Conservation (phyloP, 2,797 vertebrate species). For the Pseudochirops corinnae region DNA sequence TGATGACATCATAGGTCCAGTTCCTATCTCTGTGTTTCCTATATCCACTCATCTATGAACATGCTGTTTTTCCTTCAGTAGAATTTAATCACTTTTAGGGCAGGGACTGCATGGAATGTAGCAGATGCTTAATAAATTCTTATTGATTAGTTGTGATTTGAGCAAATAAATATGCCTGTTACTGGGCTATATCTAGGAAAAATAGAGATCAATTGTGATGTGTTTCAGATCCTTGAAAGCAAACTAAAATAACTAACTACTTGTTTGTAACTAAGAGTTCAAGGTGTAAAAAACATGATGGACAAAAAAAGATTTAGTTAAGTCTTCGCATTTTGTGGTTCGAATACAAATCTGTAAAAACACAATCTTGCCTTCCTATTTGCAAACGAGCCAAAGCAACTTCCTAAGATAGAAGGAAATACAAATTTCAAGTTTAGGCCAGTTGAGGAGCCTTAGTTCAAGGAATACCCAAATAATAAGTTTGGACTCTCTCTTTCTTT, state of each 20-base stretch:
- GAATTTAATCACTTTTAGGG: neutral
- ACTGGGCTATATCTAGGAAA: conserved; percentile 36
- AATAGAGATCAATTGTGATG: conserved; percentile 63
- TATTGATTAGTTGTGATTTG: neutral
- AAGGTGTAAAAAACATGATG: conserved; percentile 29
- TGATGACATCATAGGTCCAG: neutral
- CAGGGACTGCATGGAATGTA: neutral
- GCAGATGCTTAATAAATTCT: neutral
- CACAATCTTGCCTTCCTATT: conserved; percentile 28
- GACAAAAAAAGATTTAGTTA: conserved; percentile 49
- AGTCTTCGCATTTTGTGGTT: conserved; percentile 37
- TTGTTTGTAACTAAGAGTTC: conserved; percentile 38
- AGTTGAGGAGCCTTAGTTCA: neutral
- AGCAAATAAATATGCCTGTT: conserved; percentile 21
- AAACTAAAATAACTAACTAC: conserved; percentile 28
- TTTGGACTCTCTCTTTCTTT: conserved; percentile 19
- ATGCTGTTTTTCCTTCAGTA: neutral
- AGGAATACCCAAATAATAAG: conserved; percentile 1
- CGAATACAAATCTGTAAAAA: conserved; percentile 54
- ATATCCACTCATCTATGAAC: neutral
- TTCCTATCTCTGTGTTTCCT: neutral
- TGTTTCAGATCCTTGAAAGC: conserved; percentile 40
- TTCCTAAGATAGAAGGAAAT: conserved; percentile 18
- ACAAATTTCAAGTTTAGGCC: conserved; percentile 29
- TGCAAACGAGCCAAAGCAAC: conserved; percentile 52